These are phyloP conservation scores for Aphidius ervi DNA, from an alignment of 1,140 invertebrate genomes.

Conservation along the genomic window DNA sequence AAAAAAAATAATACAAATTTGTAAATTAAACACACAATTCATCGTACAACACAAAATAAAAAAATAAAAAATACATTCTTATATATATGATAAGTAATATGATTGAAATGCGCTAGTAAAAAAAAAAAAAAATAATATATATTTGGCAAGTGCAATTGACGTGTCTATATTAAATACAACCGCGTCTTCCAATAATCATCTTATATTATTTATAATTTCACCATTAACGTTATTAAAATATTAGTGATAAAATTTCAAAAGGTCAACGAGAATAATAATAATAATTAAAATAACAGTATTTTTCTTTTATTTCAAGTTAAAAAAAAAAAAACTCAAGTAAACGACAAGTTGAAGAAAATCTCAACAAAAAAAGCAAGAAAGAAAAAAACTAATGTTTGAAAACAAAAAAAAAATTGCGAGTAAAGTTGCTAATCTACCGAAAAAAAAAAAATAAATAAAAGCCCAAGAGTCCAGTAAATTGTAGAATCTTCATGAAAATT, in stretches of 20 bases:
- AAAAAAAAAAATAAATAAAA: no score
- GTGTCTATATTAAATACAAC: constrained; percentile 20
- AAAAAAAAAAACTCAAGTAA: no score
- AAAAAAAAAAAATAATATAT: background rate
- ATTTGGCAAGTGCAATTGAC: constrained; percentile 13
- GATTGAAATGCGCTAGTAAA: no score
- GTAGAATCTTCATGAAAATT: background rate
- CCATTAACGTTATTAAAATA: background rate
- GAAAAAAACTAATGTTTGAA: no score
- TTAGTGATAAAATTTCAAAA: background rate
- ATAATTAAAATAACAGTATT: background rate
- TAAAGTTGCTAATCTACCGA: no score
- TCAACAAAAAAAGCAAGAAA: no score
- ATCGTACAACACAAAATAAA: background rate
- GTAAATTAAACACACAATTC: background rate
- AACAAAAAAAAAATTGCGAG: no score
- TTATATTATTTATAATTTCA: constrained; percentile 4
- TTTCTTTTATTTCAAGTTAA: no score
- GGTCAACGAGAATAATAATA: background rate
- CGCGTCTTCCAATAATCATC: constrained; percentile 25
- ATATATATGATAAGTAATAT: background rate
- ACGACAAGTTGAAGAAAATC: no score
- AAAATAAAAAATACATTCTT: background rate
- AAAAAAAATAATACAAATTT: background rate
- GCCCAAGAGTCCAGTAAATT: no score